Evolutionary conservation across 2,888 invertebrate genomes (phyloP).

Genomic region (Drosophila maculinotata): DNA sequence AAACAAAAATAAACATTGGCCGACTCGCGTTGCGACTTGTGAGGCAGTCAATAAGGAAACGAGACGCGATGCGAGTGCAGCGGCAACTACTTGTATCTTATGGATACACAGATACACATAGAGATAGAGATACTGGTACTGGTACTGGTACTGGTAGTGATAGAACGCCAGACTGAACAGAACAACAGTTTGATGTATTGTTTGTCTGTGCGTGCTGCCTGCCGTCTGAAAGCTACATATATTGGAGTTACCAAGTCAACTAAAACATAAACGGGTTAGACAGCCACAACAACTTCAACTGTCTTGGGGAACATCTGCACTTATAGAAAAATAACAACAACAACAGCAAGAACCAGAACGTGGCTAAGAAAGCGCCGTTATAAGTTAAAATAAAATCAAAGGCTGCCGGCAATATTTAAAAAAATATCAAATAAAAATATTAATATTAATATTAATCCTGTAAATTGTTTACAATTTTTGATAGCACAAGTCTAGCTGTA

Average conservation of each 20-base stretch:
- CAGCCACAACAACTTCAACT: conserved; percentile 44
- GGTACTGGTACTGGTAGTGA: conserved; percentile 24
- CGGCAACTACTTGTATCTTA: conserved; percentile 62
- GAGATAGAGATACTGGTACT: conserved; percentile 33
- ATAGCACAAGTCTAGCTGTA: too few species aligned
- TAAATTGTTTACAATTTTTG: not conserved
- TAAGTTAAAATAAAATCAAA: conserved; percentile 7
- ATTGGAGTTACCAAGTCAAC: conserved; percentile 66
- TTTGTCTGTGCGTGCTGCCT: conserved; percentile 25
- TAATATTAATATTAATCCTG: conserved; percentile 1
- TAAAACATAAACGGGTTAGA: conserved; percentile 75
- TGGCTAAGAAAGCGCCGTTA: conserved; percentile 48
- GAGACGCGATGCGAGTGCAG: conserved; percentile 36
- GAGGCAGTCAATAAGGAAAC: conserved; percentile 68
- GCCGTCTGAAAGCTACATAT: conserved; percentile 9
- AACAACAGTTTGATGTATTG: conserved; percentile 67
- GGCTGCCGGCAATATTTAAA: not conserved
- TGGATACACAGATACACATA: conserved; percentile 66
- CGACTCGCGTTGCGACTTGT: conserved; percentile 35
- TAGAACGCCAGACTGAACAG: conserved; percentile 19
- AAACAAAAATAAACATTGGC: conserved; percentile 71
- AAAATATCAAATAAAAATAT: not conserved
- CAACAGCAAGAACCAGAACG: conserved; percentile 54
- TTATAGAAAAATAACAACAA: conserved; percentile 24
- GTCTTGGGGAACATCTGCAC: conserved; percentile 41